Evolutionary conservation across 2,113 vertebrate species (phyloP), one percentile per base, ranked within the genome.

Genomic region (Nanorana parkeri): DNA sequence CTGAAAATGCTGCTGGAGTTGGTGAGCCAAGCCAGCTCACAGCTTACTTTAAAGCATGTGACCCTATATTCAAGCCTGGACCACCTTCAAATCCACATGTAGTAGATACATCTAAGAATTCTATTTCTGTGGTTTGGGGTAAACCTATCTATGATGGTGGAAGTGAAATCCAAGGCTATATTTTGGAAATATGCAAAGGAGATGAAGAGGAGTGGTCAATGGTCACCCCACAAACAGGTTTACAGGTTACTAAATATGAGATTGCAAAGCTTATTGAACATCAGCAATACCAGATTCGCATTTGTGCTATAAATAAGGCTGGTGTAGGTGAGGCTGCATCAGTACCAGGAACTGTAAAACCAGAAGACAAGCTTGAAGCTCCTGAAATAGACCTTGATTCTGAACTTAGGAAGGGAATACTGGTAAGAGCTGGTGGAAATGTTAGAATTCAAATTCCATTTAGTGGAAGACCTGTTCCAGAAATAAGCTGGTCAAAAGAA

Each of bases 61-160:
- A 99, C 86, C 97, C 98, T 0, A 92, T 95, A 73, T 99, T 98
- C 90, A 97, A 98, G 89, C 96, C 98, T 87, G 98, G 97, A 5
- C 92, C 92, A 67, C 98, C 98, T 82, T 94, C 94, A 85, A 98
- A 99, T 84, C 91, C 86, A 64, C 95, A 97, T 78, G 64, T 95
- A 85, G 87, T 95, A 55, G 95, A 98, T 85, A 96, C 94, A 29
- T 94, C 95, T 55, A 98, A 93, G 93, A 93, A 92, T 87, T 95
- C 97, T 24, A 61, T 99, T 78, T 93, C 84, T 64, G 72, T 99
- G 80, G 90, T 93, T 79, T 99, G 98, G 98, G 92, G 95, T 52
- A 96, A 96, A 81, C 98, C 98, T 76, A 97, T 99, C 88, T 99
- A 99, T 86, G 98, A 99, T 85, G 98, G 98, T 85, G 98, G 97